Evolutionary conservation across 2,797 vertebrate species (phyloP).

Genomic region (Platyrinchus mystaceus): DNA sequence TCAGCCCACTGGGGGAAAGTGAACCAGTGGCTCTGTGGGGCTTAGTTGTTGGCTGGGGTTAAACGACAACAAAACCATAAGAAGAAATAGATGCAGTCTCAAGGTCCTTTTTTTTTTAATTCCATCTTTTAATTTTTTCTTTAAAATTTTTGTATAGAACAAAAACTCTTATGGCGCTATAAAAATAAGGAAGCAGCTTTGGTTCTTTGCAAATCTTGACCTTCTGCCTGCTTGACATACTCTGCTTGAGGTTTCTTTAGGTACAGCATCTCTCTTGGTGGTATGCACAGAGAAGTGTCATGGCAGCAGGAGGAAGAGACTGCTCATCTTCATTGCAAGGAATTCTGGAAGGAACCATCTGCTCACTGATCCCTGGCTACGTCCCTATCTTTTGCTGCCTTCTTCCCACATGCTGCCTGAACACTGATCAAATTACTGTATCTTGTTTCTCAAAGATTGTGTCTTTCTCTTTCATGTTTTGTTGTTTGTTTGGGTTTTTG

Average conservation of each 20-base stretch:
- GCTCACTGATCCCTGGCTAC: not conserved
- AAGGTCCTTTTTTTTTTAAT: not conserved
- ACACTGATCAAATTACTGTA: not conserved
- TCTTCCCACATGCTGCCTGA: not conserved
- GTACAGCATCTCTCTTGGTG: not conserved
- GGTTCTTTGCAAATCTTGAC: not conserved
- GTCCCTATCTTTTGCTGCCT: not conserved
- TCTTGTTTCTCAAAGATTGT: not conserved
- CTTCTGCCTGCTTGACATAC: not conserved
- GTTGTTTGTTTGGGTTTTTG: no score
- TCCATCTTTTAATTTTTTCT: not conserved
- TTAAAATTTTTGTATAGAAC: not conserved
- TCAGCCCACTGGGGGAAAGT: rapidly evolving
- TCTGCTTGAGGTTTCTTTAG: not conserved
- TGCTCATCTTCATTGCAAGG: slow-evolving; percentile 4
- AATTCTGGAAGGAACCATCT: slow-evolving; percentile 8
- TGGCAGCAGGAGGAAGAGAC: not conserved
- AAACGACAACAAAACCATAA: not conserved
- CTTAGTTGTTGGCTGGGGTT: not conserved
- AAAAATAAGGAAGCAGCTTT: not conserved
- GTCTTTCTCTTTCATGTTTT: not conserved
- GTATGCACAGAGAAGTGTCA: not conserved
- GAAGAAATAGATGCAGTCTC: not conserved
- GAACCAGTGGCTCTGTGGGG: not conserved
- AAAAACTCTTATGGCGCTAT: not conserved